These are phyloP conservation scores for Dryobota labecula DNA, from an alignment of 2,888 invertebrate genomes.

Conservation along the genomic window DNA sequence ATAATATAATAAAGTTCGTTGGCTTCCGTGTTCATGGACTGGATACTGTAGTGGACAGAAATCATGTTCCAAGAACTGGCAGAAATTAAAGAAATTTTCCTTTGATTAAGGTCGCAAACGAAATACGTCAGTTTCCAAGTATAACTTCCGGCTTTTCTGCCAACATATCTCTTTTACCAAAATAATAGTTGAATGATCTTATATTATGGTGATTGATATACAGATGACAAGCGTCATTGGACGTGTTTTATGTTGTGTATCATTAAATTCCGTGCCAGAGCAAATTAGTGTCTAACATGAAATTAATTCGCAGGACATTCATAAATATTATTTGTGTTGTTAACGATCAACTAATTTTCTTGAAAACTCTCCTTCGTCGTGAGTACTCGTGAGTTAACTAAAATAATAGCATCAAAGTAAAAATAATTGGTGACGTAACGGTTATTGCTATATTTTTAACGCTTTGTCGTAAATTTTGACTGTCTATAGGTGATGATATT, in stretches of 20 bases:
- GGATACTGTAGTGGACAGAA: constrained; percentile 55
- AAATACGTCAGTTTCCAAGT: constrained; percentile 38
- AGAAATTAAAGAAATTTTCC: constrained; percentile 29
- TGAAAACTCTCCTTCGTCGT: constrained; percentile 2
- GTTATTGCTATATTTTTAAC: constrained; percentile 11
- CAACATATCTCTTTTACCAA: constrained; percentile 41
- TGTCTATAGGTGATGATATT: constrained; percentile 28
- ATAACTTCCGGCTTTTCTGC: constrained; percentile 38
- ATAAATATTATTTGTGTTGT: constrained; percentile 34
- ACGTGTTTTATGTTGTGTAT: constrained; percentile 20
- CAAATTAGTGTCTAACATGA: constrained; percentile 27
- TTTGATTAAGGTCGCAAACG: constrained; percentile 32
- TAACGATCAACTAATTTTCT: constrained; percentile 12
- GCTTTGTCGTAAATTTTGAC: constrained; percentile 39
- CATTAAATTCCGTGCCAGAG: constrained; percentile 38
- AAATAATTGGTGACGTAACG: background rate
- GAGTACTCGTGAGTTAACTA: background rate
- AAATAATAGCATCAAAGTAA: background rate
- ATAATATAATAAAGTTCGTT: constrained; percentile 57
- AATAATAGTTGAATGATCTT: constrained; percentile 52
- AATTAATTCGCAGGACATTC: constrained; percentile 10
- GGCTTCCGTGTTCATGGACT: constrained; percentile 67
- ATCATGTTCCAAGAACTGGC: constrained; percentile 50
- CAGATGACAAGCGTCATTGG: constrained; percentile 18
- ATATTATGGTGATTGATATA: constrained; percentile 10